Evolutionary conservation across 2,888 invertebrate genomes (phyloP).

Genomic region (Idaea straminata): DNA sequence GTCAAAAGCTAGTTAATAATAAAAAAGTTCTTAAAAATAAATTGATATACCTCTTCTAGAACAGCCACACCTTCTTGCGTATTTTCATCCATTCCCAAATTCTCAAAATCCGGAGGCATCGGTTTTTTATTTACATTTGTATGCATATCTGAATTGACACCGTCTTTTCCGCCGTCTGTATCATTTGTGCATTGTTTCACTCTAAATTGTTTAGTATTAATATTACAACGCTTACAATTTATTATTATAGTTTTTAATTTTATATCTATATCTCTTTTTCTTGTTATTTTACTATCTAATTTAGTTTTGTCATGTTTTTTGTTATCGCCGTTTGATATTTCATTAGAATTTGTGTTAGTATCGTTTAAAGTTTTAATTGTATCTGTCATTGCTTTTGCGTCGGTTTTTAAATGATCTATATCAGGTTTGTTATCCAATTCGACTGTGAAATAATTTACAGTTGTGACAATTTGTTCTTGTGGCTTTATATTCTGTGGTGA

Average conservation of each 20-base stretch:
- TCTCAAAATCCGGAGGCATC: slow-evolving; percentile 46
- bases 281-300: not conserved
- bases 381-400: slow-evolving; percentile 13
- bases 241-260: slow-evolving; percentile 38
- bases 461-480: slow-evolving; percentile 49
- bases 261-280: slow-evolving; percentile 46
- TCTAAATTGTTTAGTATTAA: slow-evolving; percentile 38
- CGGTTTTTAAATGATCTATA: slow-evolving; percentile 13
- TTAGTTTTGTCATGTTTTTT: not conserved
- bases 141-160: slow-evolving; percentile 20
- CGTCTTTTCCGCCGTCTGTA: slow-evolving; percentile 27
- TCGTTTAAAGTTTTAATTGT: slow-evolving; percentile 20
- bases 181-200: slow-evolving; percentile 46
- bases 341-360: slow-evolving; percentile 8
- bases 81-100: slow-evolving; percentile 37
- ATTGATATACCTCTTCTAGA: slow-evolving; percentile 48
- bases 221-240: not conserved
- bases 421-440: slow-evolving; percentile 42
- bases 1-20: too few relatives aligned
- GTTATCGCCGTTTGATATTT: not conserved
- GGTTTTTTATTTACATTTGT: slow-evolving; percentile 30
- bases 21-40: slow-evolving; percentile 7
- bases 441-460: slow-evolving; percentile 62
- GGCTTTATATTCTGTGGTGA: slow-evolving; percentile 46
- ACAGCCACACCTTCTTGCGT: slow-evolving; percentile 41